A percentile compares a stretch with the other conserved stretches of the same genome.
phyloP scores from a whole-genome alignment of 2,797 vertebrate genomes.

The Anisognathus igniventris region DNA sequence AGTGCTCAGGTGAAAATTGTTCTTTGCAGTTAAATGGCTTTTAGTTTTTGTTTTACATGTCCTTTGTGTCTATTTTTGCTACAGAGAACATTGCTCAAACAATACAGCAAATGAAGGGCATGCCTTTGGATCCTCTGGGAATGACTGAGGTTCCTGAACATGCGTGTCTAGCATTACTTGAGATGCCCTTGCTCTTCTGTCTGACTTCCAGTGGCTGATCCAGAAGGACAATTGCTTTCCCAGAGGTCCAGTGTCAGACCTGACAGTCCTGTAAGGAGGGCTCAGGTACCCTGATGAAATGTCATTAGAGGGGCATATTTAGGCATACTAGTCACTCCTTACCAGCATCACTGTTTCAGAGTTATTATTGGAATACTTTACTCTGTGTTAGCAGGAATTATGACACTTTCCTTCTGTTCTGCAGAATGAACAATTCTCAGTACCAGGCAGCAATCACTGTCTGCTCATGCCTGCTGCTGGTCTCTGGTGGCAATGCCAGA shows the following conservation, averaged over 20 bases:
- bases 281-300: background rate
- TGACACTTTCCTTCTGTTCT: background rate
- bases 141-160: background rate
- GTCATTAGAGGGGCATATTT: background rate
- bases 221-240: background rate
- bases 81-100: background rate
- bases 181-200: background rate
- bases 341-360: background rate
- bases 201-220: background rate
- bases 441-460: background rate
- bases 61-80: slow-evolving; percentile 35
- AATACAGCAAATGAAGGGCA: slow-evolving; percentile 25
- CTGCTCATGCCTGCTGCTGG: background rate
- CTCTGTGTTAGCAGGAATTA: background rate
- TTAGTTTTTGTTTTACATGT: background rate
- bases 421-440: background rate
- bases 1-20: background rate
- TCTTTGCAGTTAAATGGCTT: background rate
- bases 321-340: background rate
- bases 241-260: background rate
- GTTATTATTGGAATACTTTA: background rate
- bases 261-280: background rate
- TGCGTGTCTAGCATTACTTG: background rate
- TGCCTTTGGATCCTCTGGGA: background rate
- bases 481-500: background rate